Conservation (phyloP, 2,797 vertebrate species). For the Oceanodroma leucorhoa region DNA sequence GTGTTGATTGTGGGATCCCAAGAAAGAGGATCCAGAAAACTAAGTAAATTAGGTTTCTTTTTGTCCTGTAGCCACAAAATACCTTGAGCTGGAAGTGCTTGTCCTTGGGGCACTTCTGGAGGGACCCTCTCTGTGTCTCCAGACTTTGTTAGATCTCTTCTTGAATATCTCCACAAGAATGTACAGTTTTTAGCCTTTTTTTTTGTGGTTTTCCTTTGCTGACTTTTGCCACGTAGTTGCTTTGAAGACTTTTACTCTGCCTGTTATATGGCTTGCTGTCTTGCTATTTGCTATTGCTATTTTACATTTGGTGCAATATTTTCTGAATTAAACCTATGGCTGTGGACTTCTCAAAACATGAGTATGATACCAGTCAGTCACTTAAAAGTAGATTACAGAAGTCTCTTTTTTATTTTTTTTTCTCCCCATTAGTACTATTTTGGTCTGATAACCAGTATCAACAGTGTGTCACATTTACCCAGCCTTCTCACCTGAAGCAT, state of each 20-base stretch:
- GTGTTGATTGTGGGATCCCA: neutral
- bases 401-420: fast-evolving
- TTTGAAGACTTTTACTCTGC: neutral
- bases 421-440: neutral
- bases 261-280: neutral
- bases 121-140: neutral
- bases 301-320: neutral
- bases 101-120: neutral
- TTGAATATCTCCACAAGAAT: neutral
- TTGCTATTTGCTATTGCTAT: neutral
- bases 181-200: neutral
- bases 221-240: neutral
- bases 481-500: neutral
- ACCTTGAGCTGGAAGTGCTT: neutral
- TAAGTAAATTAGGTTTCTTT: neutral
- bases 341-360: neutral
- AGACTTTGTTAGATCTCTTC: neutral
- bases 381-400: neutral
- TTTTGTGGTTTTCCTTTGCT: neutral
- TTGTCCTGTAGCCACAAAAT: neutral
- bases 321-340: neutral
- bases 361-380: neutral
- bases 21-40: neutral
- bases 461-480: neutral
- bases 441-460: neutral